These are phyloP conservation scores for Syngnathus rostellatus DNA, from an alignment of 2,797 vertebrate species.

Conservation along the genomic window DNA sequence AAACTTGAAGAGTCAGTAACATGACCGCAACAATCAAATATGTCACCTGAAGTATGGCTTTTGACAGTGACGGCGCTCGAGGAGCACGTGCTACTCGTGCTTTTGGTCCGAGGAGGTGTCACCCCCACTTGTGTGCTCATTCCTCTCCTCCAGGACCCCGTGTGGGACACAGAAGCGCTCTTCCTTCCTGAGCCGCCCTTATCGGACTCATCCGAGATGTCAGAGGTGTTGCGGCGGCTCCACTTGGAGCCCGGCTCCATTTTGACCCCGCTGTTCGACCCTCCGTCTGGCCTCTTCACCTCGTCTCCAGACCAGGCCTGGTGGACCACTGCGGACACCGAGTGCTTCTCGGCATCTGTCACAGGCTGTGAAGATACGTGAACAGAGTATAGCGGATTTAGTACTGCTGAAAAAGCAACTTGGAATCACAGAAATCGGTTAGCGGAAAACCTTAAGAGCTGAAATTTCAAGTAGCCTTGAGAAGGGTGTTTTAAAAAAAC, in stretches of 20 bases:
- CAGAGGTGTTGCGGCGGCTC: slow-evolving; percentile 81
- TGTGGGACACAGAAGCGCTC: slow-evolving; percentile 80
- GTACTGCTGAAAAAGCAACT: slow-evolving; percentile 29
- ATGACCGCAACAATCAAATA: neutral
- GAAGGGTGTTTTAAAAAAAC: neutral
- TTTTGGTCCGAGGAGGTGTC: slow-evolving; percentile 84
- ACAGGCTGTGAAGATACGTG: slow-evolving; percentile 54
- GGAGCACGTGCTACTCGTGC: slow-evolving; percentile 55
- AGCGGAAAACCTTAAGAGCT: neutral
- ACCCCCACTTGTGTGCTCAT: slow-evolving; percentile 94
- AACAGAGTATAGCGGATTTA: slow-evolving; percentile 20
- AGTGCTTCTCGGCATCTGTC: slow-evolving; percentile 91
- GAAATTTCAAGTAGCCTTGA: no score
- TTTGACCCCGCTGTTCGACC: slow-evolving; percentile 80
- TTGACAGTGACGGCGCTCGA: slow-evolving; percentile 67
- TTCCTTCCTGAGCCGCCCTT: slow-evolving; percentile 83
- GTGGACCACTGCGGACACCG: slow-evolving; percentile 67
- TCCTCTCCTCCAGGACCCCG: slow-evolving; percentile 91
- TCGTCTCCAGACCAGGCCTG: slow-evolving; percentile 82
- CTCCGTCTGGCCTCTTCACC: slow-evolving; percentile 80
- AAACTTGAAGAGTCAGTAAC: neutral
- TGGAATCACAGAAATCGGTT: slow-evolving; percentile 10
- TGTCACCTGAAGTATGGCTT: slow-evolving; percentile 79
- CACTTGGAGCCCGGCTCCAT: slow-evolving; percentile 85
- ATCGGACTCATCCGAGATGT: slow-evolving; percentile 90